A percentile compares a stretch with the other conserved stretches of the same genome.
phyloP scores from a whole-genome alignment of 2,888 invertebrate genomes.

The Hypomecis punctinalis region DNA sequence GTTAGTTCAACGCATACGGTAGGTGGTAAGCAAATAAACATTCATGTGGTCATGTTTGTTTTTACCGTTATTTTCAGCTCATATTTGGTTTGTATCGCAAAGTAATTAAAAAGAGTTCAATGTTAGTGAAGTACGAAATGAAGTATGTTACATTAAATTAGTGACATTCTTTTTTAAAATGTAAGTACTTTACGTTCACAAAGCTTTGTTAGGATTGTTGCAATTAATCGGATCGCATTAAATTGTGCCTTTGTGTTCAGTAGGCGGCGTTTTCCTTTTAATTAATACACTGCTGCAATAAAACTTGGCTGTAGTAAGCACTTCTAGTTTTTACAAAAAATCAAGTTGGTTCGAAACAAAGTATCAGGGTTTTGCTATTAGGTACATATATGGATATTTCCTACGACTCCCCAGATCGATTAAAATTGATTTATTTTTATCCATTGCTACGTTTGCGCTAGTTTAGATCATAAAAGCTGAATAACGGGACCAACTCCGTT shows the following conservation, averaged over 20 bases:
- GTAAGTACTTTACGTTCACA: constrained; percentile 31
- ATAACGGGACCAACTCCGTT: constrained; percentile 65
- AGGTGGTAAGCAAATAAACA: background rate
- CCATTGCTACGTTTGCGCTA: constrained; percentile 4
- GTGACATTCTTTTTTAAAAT: constrained; percentile 25
- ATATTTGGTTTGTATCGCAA: background rate
- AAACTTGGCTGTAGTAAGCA: constrained; percentile 11
- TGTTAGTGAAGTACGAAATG: background rate
- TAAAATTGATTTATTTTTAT: background rate
- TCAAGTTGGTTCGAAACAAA: background rate
- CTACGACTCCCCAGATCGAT: too few relatives aligned
- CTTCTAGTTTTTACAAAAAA: background rate
- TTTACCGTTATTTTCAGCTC: background rate
- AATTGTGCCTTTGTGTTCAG: constrained; percentile 53
- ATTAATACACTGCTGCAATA: constrained; percentile 29
- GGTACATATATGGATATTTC: too few relatives aligned
- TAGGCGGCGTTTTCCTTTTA: constrained; percentile 44
- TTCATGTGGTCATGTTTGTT: background rate
- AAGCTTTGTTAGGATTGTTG: constrained; percentile 48
- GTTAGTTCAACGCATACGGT: background rate
- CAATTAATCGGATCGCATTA: constrained; percentile 55
- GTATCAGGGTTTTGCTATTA: background rate
- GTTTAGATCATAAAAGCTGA: constrained; percentile 60
- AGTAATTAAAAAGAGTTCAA: background rate
- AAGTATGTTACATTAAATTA: constrained; percentile 15